Conservation (phyloP, 92 coral and sea anemone species). For the Pocillopora meandrina region DNA sequence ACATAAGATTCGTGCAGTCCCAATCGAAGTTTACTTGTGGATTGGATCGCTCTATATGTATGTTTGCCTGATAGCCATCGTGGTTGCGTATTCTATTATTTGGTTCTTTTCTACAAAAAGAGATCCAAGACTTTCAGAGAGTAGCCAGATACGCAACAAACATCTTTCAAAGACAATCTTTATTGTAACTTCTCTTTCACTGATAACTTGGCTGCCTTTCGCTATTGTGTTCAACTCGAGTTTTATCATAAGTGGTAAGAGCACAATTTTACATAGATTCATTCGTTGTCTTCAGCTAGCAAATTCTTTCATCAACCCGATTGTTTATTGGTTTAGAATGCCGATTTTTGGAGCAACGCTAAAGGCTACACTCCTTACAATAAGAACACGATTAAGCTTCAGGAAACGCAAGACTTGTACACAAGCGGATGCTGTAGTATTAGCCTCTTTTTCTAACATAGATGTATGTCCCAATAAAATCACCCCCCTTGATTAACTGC, state of each 20-base stretch:
- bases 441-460: neutral
- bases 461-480: neutral
- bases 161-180: conserved; percentile 13
- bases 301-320: conserved; percentile 19
- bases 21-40: neutral
- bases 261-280: neutral
- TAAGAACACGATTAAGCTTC: neutral
- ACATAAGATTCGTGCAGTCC: no score
- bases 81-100: neutral
- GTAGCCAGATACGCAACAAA: conserved; percentile 9
- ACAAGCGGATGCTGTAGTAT: neutral
- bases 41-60: neutral
- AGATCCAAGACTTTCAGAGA: conserved; percentile 5
- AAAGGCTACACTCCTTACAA: neutral
- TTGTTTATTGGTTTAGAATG: conserved; percentile 23
- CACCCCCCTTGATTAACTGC: no score
- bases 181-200: conserved; percentile 7
- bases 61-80: neutral
- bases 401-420: neutral
- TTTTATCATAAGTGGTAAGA: neutral
- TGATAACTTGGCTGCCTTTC: conserved; percentile 18
- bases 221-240: neutral
- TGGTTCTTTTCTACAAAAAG: conserved; percentile 28
- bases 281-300: neutral
- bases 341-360: conserved; percentile 6